Evolutionary conservation across 2,113 vertebrate species (phyloP).

Genomic region (Noctilio leporinus): DNA sequence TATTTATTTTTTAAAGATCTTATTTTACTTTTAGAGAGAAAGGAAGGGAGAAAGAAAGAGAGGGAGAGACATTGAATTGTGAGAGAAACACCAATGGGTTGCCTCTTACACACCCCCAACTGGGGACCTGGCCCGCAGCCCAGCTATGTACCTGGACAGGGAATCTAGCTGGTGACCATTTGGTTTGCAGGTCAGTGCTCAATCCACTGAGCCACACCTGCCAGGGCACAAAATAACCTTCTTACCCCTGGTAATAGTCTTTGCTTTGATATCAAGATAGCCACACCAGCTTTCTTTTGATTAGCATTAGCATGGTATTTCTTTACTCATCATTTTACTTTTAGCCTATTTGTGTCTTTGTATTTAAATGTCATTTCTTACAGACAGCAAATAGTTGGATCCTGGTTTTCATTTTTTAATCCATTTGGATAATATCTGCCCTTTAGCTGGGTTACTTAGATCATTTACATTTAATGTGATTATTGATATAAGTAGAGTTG

Average conservation of each 20-base stretch:
- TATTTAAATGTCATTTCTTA: not conserved
- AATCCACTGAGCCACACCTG: too few relatives aligned
- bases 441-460: conserved; percentile 5
- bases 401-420: not conserved
- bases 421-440: not conserved
- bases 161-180: too few relatives aligned
- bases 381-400: not conserved
- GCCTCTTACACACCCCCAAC: too few relatives aligned
- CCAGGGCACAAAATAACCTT: not conserved
- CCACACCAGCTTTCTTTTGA: not conserved
- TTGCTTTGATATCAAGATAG: not conserved
- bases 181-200: too few relatives aligned
- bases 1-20: too few relatives aligned
- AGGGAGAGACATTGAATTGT: too few relatives aligned
- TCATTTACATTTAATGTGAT: conserved; percentile 16
- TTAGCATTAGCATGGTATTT: not conserved
- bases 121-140: too few relatives aligned
- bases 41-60: too few relatives aligned
- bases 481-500: not conserved
- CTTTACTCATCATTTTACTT: not conserved
- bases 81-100: too few relatives aligned
- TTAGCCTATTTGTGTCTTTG: not conserved
- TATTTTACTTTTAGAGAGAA: too few relatives aligned
- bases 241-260: not conserved
- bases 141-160: too few relatives aligned